phyloP scores from a whole-genome alignment of 2,113 vertebrate genomes.

The Porphyrio hochstetteri region DNA sequence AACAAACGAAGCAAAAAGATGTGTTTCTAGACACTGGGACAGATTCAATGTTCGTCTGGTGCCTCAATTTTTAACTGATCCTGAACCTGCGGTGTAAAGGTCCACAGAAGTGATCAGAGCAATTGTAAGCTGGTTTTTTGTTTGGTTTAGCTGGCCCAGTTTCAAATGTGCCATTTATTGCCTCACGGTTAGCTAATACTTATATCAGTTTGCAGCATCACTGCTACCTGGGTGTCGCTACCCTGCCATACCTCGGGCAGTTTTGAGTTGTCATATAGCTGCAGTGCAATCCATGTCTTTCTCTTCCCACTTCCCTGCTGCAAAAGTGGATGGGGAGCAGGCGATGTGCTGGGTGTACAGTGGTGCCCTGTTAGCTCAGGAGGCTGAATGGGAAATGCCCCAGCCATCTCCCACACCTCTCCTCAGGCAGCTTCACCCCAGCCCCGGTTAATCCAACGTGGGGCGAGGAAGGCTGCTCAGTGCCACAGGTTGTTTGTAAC shows the following conservation, averaged over 20 bases:
- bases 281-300: neutral
- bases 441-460: rapidly evolving
- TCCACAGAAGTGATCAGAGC: neutral
- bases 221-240: neutral
- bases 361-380: neutral
- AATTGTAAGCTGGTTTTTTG: neutral
- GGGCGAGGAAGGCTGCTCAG: neutral
- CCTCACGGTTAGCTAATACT: neutral
- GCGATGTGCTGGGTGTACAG: neutral
- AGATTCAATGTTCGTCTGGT: neutral
- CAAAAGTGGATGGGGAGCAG: neutral
- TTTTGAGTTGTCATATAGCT: neutral
- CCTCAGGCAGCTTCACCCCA: neutral
- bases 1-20: neutral
- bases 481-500: neutral
- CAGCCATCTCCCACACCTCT: neutral
- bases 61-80: neutral
- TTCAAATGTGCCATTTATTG: neutral
- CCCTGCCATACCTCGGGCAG: neutral
- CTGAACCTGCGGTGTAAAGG: neutral
- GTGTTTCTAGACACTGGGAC: neutral
- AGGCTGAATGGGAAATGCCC: neutral
- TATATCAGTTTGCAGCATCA: neutral
- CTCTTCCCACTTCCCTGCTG: neutral
- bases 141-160: neutral